Percentiles rank a stretch among this genome's conserved stretches.
Evolutionary conservation across 2,797 vertebrate genomes (phyloP).

Genomic region (Fringilla coelebs): DNA sequence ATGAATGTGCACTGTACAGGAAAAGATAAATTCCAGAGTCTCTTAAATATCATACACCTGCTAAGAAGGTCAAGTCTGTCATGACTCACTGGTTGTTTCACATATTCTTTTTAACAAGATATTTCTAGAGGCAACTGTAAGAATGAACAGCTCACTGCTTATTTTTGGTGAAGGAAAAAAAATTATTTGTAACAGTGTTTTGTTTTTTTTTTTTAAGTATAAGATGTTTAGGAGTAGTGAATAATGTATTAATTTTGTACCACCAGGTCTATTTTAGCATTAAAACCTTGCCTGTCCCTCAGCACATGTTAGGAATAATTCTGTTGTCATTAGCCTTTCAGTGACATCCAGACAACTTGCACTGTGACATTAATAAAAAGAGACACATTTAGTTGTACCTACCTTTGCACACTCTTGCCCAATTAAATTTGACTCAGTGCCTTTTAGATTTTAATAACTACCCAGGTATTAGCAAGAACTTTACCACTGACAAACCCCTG

Average conservation of each 20-base stretch:
- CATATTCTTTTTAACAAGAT: background rate
- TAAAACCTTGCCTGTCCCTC: background rate
- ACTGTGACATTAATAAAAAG: conserved; percentile 14
- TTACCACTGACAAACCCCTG: background rate
- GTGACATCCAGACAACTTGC: background rate
- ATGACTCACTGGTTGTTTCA: background rate
- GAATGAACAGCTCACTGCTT: background rate
- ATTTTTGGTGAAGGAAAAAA: background rate
- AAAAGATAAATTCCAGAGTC: background rate
- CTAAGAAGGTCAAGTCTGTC: background rate
- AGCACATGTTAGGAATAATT: background rate
- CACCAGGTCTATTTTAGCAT: background rate
- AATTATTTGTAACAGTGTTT: background rate
- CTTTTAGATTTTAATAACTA: conserved; percentile 26
- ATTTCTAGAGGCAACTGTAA: conserved; percentile 4
- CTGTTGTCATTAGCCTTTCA: conserved; percentile 17
- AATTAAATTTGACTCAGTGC: conserved; percentile 42
- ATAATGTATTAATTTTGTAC: background rate
- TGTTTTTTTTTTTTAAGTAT: background rate
- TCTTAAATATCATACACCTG: background rate
- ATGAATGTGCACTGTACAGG: background rate
- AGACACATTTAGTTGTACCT: conserved; percentile 17
- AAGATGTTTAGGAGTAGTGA: background rate
- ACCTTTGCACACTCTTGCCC: conserved; percentile 33
- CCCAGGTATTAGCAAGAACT: background rate